phyloP scores from a whole-genome alignment of 2,797 vertebrate species.

The Sitta carolinensis region DNA sequence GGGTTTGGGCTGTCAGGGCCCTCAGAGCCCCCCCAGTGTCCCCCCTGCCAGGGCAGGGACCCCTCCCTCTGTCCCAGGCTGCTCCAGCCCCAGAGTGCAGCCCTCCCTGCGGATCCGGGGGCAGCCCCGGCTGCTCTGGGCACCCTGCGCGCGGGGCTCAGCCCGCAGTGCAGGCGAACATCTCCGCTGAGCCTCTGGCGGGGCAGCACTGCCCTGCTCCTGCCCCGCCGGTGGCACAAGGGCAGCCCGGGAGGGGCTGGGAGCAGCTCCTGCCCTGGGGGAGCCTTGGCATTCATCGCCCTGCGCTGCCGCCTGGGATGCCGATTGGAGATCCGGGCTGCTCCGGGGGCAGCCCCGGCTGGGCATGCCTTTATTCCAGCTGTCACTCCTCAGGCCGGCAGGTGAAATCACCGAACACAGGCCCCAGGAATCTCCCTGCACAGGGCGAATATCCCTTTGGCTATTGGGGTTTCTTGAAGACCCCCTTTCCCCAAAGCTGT shows the following conservation, averaged over 20 bases:
- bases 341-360: not conserved
- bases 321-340: not conserved
- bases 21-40: accelerated
- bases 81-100: not conserved
- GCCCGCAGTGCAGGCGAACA: too few species aligned
- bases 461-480: accelerated
- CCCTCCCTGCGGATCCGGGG: not conserved
- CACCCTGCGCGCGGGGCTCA: too few species aligned
- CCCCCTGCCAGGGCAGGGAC: not conserved
- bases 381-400: not conserved
- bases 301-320: not conserved
- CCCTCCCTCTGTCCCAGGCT: accelerated
- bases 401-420: not conserved
- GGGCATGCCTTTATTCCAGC: not conserved
- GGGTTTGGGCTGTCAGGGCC: not conserved
- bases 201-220: too few species aligned
- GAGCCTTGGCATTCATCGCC: accelerated
- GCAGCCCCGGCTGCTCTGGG: not conserved
- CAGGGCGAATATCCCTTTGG: too few species aligned
- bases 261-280: not conserved
- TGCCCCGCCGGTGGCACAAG: accelerated
- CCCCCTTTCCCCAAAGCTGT: not conserved
- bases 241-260: not conserved
- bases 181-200: too few species aligned
- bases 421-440: not conserved